Evolutionary conservation across 2,888 invertebrate species (phyloP).

Genomic region (Mycogona germanica): DNA sequence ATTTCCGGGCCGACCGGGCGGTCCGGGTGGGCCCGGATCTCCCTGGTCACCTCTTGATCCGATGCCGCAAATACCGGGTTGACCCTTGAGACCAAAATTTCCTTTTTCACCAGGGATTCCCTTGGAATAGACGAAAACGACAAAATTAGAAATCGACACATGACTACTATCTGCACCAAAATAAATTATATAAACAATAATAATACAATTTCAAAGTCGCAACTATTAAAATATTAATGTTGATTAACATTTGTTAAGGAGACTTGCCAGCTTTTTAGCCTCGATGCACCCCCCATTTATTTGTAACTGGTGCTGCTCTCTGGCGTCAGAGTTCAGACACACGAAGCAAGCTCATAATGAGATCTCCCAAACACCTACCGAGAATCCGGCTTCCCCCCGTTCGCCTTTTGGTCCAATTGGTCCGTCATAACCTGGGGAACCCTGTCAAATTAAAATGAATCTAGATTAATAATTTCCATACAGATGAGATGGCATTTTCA

Average conservation of each 20-base stretch:
- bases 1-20: slow-evolving; percentile 27
- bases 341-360: not conserved
- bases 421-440: slow-evolving; percentile 29
- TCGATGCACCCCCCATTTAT: no score
- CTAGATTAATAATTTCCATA: no score
- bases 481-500: no score
- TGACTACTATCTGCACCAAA: no score
- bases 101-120: slow-evolving; percentile 59
- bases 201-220: no score
- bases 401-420: slow-evolving; percentile 46
- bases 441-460: slow-evolving; percentile 28
- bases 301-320: no score
- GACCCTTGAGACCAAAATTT: slow-evolving; percentile 39
- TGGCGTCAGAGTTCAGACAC: not conserved
- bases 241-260: no score
- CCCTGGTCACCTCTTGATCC: slow-evolving; percentile 24
- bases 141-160: no score
- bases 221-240: no score
- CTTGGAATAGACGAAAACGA: slow-evolving; percentile 34
- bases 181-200: no score
- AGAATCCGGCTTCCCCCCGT: slow-evolving; percentile 38
- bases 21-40: slow-evolving; percentile 43
- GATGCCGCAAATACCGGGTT: slow-evolving; percentile 18
- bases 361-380: not conserved
- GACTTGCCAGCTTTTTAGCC: no score